A percentile compares a stretch with the other conserved stretches of the same genome.
Conservation (phyloP, 2,113 vertebrate species). For the Leptobrachium ailaonicum region DNA sequence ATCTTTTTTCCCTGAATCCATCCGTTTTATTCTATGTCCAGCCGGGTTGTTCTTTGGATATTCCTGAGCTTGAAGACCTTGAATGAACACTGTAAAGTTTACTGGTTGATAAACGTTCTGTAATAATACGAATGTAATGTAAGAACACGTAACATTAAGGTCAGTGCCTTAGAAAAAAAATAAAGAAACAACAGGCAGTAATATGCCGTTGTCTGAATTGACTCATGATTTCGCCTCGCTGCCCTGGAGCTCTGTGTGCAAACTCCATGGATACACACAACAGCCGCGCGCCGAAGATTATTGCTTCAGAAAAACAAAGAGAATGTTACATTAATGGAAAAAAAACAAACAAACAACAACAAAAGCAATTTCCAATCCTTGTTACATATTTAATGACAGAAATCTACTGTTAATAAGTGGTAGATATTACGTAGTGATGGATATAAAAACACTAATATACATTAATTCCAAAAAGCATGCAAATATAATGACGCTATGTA, state of each 20-base stretch:
- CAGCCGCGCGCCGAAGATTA: neutral
- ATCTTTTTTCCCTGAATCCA: too few relatives aligned
- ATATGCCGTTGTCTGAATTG: neutral
- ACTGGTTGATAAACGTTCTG: neutral
- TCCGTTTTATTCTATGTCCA: too few relatives aligned
- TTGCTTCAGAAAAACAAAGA: neutral
- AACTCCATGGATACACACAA: slow-evolving; percentile 5
- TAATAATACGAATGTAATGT: neutral
- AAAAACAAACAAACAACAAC: neutral
- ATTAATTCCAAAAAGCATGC: too few relatives aligned
- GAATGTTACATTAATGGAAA: neutral
- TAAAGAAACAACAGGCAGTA: neutral
- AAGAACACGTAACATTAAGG: neutral
- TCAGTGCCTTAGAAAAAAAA: neutral
- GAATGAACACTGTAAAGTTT: too few relatives aligned
- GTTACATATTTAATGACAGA: too few relatives aligned
- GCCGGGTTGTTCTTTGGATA: too few relatives aligned
- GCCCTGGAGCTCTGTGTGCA: slow-evolving; percentile 12
- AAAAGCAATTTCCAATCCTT: neutral
- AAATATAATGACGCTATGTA: too few relatives aligned
- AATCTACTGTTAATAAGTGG: too few relatives aligned
- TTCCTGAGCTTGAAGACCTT: too few relatives aligned
- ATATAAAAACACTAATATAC: too few relatives aligned
- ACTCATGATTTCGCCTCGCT: neutral
- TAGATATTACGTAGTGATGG: too few relatives aligned